A percentile compares a stretch with the other conserved stretches of the same genome.
These are phyloP conservation scores for Platypus cylindrus DNA, from an alignment of 2,888 invertebrate species.

Conservation along the genomic window DNA sequence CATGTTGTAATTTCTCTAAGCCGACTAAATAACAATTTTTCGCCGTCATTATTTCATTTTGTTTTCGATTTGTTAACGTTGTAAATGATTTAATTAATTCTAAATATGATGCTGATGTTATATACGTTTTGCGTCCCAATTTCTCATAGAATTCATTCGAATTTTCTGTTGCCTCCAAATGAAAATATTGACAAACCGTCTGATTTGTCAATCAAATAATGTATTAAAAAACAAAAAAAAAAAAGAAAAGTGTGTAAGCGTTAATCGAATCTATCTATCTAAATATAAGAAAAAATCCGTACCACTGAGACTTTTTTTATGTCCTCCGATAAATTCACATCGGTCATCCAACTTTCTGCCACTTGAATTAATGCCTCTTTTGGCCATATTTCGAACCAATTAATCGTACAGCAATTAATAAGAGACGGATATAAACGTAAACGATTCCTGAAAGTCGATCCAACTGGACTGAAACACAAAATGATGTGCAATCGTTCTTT, in stretches of 20 bases:
- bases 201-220: neutral
- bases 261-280: neutral
- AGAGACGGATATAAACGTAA: slow-evolving; percentile 70
- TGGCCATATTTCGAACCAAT: slow-evolving; percentile 86
- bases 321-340: slow-evolving; percentile 56
- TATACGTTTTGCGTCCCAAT: slow-evolving; percentile 61
- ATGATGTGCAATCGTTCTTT: slow-evolving; percentile 70
- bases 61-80: slow-evolving; percentile 54
- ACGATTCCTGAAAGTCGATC: slow-evolving; percentile 63
- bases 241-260: neutral
- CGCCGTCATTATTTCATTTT: slow-evolving; percentile 57
- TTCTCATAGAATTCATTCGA: slow-evolving; percentile 51
- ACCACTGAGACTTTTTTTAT: slow-evolving; percentile 13
- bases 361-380: slow-evolving; percentile 74
- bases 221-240: neutral
- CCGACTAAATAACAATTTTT: slow-evolving; percentile 45
- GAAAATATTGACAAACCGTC: slow-evolving; percentile 77
- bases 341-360: slow-evolving; percentile 63
- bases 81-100: slow-evolving; percentile 70
- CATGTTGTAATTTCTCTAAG: slow-evolving; percentile 64
- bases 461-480: slow-evolving; percentile 77
- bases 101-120: slow-evolving; percentile 76
- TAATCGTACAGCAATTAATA: slow-evolving; percentile 80
- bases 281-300: neutral
- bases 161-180: slow-evolving; percentile 56